Percentiles rank a stretch among this genome's conserved stretches.
These are phyloP conservation scores for Urocolius indicus DNA, from an alignment of 2,113 vertebrate species.

Conservation along the genomic window DNA sequence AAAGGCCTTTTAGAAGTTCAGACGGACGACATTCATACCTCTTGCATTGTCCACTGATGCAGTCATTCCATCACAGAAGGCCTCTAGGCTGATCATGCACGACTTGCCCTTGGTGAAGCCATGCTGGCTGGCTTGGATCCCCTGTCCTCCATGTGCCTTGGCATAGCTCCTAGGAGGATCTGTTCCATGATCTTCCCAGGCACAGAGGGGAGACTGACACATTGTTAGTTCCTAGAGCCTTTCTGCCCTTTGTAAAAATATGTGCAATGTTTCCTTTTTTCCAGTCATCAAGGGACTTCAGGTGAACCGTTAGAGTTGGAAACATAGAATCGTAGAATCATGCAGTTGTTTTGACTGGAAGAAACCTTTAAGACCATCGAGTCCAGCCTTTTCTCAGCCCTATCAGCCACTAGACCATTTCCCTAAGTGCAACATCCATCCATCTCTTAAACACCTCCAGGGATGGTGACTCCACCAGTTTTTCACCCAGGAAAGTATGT, in stretches of 20 bases:
- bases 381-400: no score
- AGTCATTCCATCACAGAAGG: not conserved
- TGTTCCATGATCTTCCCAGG: not conserved
- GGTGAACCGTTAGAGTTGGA: not conserved
- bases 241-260: not conserved
- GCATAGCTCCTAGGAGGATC: not conserved
- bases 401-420: no score
- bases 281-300: accelerated
- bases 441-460: no score
- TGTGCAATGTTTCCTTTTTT: not conserved
- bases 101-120: not conserved
- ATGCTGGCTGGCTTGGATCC: not conserved
- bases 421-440: no score
- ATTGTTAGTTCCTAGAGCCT: not conserved
- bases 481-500: no score
- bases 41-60: not conserved
- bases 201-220: not conserved
- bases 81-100: not conserved
- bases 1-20: not conserved
- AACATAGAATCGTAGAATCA: no score
- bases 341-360: no score
- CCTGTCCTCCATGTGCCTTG: not conserved
- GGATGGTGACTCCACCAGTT: no score
- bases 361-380: no score
- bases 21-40: not conserved